Evolutionary conservation across 2,797 vertebrate species (phyloP), one percentile per base, ranked within the genome.

Genomic region (Tokudaia muenninki): DNA sequence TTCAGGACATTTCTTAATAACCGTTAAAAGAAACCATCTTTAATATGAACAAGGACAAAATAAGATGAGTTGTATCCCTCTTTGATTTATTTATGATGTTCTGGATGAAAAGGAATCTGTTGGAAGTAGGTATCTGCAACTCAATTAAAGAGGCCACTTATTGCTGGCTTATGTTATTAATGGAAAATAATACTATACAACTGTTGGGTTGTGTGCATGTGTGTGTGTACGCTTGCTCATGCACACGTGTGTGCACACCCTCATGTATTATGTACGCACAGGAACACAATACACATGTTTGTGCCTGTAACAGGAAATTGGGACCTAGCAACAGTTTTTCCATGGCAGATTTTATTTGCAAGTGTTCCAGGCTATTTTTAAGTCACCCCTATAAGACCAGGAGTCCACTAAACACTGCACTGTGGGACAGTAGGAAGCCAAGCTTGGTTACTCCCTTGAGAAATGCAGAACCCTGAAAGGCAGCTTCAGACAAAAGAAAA

Each of bases 71-170:
- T 83, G 78, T 84, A 31, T 63, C 55, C 75, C 77, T 57, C 50
- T 79, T 90, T 95, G 89, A 92, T 75, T 78, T 61, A 63, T 79
- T 78, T 65, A 26, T 72, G 74, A 90, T n/a, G n/a, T 84, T 94
- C 94, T 87, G 44, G 22, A 70, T 21, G 8, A 81, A 90, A 80
- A 2, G 13, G 87, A 67, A 44, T 70, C 57, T 44, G 6, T 34
- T 80, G 80, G 77, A 55, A 67, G n/a, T 14, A 19, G 55, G 22
- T 74, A 37, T 72, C 63, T 95, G 47, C 34, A 19, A 37, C 2
- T 14, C 61, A 72, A 13, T 44, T 78, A n/a, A 78, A 88, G 74
- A 83, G 17, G n/a, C 31, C 50, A 70, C n/a, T 83, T 9, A 0
- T 22, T 47, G 80, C 29, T 17, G 12, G 3, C 41, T 92, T 88